Percentiles rank a stretch among this genome's conserved stretches.
phyloP scores from a whole-genome alignment of 1,140 invertebrate genomes.

The Ectropis grisescens region DNA sequence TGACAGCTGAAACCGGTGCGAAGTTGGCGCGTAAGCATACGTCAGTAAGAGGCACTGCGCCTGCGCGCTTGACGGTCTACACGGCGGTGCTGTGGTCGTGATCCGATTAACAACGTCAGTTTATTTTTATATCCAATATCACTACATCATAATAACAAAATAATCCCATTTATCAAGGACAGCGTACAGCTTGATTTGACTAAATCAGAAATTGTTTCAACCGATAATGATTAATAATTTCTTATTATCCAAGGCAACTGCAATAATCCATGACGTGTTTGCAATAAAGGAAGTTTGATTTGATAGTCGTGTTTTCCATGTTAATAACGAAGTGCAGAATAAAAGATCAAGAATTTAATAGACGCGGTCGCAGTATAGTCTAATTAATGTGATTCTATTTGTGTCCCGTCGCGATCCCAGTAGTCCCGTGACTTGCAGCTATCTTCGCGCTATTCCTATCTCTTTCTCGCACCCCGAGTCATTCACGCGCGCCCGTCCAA shows the following conservation, averaged over 20 bases:
- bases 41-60: conserved; percentile 63
- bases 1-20: conserved; percentile 26
- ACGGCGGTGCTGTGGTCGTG: conserved; percentile 65
- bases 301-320: too few relatives aligned
- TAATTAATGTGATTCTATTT: conserved; percentile 55
- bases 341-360: conserved; percentile 21
- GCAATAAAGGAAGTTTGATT: too few relatives aligned
- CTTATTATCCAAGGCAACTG: too few relatives aligned
- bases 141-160: conserved; percentile 12
- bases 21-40: conserved; percentile 57
- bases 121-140: conserved; percentile 33
- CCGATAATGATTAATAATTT: conserved; percentile 7
- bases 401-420: conserved; percentile 41
- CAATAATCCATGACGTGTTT: too few relatives aligned
- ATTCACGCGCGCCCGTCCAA: conserved; percentile 41
- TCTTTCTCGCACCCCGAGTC: conserved; percentile 33
- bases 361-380: conserved; percentile 35
- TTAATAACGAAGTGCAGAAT: too few relatives aligned
- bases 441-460: conserved; percentile 36
- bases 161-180: conserved; percentile 12
- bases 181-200: conserved; percentile 35
- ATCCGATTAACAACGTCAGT: conserved; percentile 69
- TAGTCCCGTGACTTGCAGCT: conserved; percentile 35
- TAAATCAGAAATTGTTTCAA: conserved; percentile 7
- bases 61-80: conserved; percentile 63